Conservation (phyloP, 2,113 vertebrate genomes). For the Eurystomus gularis region DNA sequence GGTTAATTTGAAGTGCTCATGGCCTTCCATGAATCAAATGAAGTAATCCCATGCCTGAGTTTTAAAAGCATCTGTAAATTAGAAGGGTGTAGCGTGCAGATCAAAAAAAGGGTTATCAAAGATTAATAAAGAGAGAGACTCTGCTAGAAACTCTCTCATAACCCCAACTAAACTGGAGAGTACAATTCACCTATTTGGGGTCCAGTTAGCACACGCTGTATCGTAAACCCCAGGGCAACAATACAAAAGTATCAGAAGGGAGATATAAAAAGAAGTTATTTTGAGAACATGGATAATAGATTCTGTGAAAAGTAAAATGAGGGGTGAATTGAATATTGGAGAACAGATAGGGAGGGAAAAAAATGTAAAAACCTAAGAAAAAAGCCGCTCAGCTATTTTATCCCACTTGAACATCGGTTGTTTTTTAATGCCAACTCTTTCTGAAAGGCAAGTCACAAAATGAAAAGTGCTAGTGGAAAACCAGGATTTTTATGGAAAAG, state of each 20-base stretch:
- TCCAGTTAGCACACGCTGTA: neutral
- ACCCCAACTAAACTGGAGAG: neutral
- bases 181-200: neutral
- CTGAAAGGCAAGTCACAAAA: neutral
- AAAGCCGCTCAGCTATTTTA: neutral
- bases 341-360: neutral
- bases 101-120: slow-evolving; percentile 46
- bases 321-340: neutral
- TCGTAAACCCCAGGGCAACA: neutral
- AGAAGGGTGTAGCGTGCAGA: neutral
- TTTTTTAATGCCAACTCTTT: neutral
- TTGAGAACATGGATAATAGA: neutral
- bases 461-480: neutral
- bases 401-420: neutral
- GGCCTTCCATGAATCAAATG: slow-evolving; percentile 55
- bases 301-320: neutral
- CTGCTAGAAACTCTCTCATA: neutral
- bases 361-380: neutral
- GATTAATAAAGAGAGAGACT: slow-evolving; percentile 31
- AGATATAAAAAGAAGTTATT: neutral
- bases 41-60: slow-evolving; percentile 34
- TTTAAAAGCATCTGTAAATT: slow-evolving; percentile 61
- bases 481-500: neutral
- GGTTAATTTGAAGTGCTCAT: slow-evolving; percentile 42
- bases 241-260: neutral